These are phyloP conservation scores for Seriola aureovittata DNA, from an alignment of 2,113 vertebrate species.

Conservation along the genomic window DNA sequence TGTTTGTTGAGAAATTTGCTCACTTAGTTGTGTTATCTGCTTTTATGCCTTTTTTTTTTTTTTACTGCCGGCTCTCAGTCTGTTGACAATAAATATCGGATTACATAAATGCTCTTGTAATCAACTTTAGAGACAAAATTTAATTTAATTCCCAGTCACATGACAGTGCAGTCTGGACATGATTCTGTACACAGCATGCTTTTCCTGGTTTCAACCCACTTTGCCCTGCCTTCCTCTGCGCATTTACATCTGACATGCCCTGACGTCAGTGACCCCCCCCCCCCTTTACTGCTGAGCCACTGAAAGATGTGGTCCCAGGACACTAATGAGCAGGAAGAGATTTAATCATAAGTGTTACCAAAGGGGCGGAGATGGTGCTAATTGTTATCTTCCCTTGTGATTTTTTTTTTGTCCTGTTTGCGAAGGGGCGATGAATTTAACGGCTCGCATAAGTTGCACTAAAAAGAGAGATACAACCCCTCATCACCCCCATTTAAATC, in stretches of 20 bases:
- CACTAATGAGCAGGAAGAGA: conserved; percentile 4
- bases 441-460: conserved; percentile 2
- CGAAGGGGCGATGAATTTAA: neutral
- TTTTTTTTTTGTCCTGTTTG: neutral
- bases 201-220: conserved; percentile 36
- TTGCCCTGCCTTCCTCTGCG: neutral
- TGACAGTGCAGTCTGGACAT: neutral
- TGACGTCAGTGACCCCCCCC: neutral
- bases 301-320: conserved; percentile 25
- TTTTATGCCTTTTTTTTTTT: neutral
- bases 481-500: conserved; percentile 26
- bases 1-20: neutral
- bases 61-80: neutral
- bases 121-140: neutral
- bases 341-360: conserved; percentile 27
- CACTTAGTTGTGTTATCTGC: neutral
- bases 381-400: conserved; percentile 5
- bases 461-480: conserved; percentile 14
- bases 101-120: neutral
- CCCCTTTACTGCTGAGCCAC: neutral
- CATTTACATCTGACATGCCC: conserved; percentile 15
- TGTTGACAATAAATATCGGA: neutral
- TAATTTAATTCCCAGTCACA: neutral
- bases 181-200: neutral
- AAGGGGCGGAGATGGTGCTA: neutral